Evolutionary conservation across 2,797 vertebrate species (phyloP), one percentile per base, ranked within the genome.

Genomic region (Xenentodon cancila): DNA sequence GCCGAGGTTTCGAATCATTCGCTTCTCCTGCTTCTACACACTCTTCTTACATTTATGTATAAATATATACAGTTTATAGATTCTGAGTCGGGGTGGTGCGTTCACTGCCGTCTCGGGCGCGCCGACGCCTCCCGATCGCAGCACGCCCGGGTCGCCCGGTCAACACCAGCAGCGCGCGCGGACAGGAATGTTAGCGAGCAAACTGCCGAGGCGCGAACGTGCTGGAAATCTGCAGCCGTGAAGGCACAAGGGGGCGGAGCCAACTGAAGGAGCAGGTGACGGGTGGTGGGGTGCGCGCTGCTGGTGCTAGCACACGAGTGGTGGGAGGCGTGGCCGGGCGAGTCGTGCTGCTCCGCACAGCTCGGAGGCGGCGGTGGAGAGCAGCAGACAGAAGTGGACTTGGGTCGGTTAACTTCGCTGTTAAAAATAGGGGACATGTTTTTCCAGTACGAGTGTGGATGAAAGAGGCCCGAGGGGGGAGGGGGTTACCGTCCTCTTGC

Each of bases 1-100:
- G 94, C 92, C 90, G 91, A 94, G 80, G 77, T 92, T 91, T 93
- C 93, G 90, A 93, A 93, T 89, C 32, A 32, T 32, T 32, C 32
- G 32, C 32, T 32, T 32, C 32, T 32, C 32, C 77, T 92, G 88
- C 82, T 93, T 94, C 93, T 95, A 93, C 94, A 95, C 93, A 93
- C 89, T 93, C 92, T 92, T 94, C 94, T 94, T 94, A 95, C 94
- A 95, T 94, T 95, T 94, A 93, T 88, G 93, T 89, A 91, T 87
- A 89, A 89, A 92, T 91, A 90, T 89, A 84, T 87, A 90, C 85
- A 87, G 88, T 86, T 88, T 80, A 75, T 79, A 88, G 82, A 80
- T 30, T 74, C 73, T 76, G 70, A 73, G 71, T 77, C 27, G 93
- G 92, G 93, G 92, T 92, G 43, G 4, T 6, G 43, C 43, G n/a